A percentile compares a stretch with the other conserved stretches of the same genome.
Conservation (phyloP, 1,140 invertebrate species). For the roundworm (Caenorhabditis elegans) region DNA sequence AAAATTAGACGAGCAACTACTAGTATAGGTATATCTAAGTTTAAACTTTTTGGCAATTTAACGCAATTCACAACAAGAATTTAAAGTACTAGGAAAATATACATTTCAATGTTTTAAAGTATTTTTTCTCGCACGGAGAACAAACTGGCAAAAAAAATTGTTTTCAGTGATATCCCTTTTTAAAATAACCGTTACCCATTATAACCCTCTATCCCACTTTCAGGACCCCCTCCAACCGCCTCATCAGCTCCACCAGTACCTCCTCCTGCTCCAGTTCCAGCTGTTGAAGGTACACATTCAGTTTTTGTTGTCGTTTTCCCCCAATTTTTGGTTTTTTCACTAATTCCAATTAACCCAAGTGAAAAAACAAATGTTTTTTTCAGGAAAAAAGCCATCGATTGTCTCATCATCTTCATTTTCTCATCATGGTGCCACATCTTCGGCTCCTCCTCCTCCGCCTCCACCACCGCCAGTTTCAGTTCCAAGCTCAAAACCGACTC, state of each 20-base stretch:
- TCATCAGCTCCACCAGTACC: background rate
- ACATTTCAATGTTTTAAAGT: too few species aligned
- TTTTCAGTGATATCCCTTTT: too few species aligned
- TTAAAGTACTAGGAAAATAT: too few species aligned
- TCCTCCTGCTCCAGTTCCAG: slow-evolving; percentile 10
- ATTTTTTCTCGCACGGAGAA: too few species aligned
- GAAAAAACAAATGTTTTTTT: background rate
- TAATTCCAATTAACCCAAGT: background rate
- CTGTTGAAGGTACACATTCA: background rate
- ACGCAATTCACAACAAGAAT: too few species aligned
- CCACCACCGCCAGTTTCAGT: background rate
- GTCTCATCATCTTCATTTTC: background rate
- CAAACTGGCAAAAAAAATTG: too few species aligned
- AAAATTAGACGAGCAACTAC: slow-evolving; percentile 19
- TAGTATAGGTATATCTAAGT: background rate
- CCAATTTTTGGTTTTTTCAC: background rate
- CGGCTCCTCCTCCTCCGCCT: background rate
- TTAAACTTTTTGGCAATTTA: too few species aligned
- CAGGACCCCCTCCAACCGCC: background rate
- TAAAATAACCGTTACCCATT: too few species aligned
- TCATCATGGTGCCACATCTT: background rate
- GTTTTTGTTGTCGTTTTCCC: background rate
- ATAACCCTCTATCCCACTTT: too few species aligned
- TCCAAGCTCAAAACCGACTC: background rate
- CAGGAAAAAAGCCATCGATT: background rate